These are phyloP conservation scores for Simalia tracyae DNA, from an alignment of 2,797 vertebrate species.

Conservation along the genomic window DNA sequence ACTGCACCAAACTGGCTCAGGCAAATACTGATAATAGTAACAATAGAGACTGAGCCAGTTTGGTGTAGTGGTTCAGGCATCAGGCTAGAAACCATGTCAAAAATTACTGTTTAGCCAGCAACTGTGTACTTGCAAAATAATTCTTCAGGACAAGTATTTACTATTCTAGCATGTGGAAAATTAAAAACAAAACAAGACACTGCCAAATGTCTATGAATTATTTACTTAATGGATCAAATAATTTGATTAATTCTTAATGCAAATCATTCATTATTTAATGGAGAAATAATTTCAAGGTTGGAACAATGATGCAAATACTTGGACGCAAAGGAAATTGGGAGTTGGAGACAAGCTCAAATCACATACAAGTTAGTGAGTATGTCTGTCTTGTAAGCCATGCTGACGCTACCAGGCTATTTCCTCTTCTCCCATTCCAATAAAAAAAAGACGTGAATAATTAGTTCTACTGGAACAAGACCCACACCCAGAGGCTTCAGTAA, in stretches of 20 bases:
- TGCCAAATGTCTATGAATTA: conserved; percentile 15
- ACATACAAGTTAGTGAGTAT: not conserved
- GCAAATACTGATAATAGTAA: not conserved
- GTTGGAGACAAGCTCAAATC: not conserved
- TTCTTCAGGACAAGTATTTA: not conserved
- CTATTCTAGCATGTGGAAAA: not conserved
- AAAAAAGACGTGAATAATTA: not conserved
- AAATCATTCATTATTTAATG: conserved; percentile 29
- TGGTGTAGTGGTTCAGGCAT: not conserved
- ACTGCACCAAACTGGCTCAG: not conserved
- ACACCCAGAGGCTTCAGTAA: not conserved
- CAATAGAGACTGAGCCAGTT: not conserved
- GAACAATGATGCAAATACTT: not conserved
- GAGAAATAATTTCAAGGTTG: conserved; percentile 10
- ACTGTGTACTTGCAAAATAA: not conserved
- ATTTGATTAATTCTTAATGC: conserved; percentile 21
- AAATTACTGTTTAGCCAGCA: not conserved
- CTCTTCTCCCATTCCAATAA: not conserved
- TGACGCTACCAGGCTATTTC: not conserved
- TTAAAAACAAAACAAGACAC: not conserved
- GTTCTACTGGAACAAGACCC: not conserved
- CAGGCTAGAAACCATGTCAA: not conserved
- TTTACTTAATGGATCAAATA: conserved; percentile 25
- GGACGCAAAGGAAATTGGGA: not conserved
- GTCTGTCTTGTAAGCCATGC: not conserved